Conservation (phyloP, 2,888 invertebrate genomes). For the Dugesia japonica region DNA sequence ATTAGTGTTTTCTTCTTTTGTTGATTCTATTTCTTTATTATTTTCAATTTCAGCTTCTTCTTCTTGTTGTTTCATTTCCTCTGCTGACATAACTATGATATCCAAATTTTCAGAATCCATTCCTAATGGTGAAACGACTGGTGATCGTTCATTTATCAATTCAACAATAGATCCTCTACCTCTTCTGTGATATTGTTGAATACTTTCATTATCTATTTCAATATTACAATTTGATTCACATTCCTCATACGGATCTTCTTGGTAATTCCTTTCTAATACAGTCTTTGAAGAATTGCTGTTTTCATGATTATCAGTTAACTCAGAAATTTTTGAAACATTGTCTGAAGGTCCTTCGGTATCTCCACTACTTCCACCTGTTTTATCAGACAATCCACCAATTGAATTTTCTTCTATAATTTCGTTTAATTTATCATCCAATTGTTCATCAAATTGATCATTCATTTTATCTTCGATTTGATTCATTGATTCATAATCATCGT, state of each 20-base stretch:
- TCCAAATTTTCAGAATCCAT: slow-evolving; percentile 8
- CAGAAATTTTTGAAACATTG: neutral
- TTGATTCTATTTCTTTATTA: neutral
- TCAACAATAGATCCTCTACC: neutral
- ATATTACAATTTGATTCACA: neutral
- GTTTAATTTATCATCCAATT: too few relatives aligned
- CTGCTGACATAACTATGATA: neutral
- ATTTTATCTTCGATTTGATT: neutral
- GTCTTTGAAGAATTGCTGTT: neutral
- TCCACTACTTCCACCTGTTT: neutral
- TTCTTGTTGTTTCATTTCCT: slow-evolving; percentile 9
- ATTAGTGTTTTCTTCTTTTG: neutral
- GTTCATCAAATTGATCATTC: too few relatives aligned
- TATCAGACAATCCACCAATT: neutral
- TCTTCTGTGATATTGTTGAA: neutral
- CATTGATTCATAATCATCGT: neutral
- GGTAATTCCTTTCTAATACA: neutral
- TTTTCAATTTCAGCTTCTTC: neutral
- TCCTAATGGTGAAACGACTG: neutral
- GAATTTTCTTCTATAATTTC: neutral
- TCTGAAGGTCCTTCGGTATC: neutral
- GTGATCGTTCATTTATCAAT: neutral
- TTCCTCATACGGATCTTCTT: neutral
- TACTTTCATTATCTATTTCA: neutral
- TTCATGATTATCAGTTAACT: neutral